phyloP scores from a whole-genome alignment of 2,888 invertebrate genomes.

The Sylvicola cinctus region DNA sequence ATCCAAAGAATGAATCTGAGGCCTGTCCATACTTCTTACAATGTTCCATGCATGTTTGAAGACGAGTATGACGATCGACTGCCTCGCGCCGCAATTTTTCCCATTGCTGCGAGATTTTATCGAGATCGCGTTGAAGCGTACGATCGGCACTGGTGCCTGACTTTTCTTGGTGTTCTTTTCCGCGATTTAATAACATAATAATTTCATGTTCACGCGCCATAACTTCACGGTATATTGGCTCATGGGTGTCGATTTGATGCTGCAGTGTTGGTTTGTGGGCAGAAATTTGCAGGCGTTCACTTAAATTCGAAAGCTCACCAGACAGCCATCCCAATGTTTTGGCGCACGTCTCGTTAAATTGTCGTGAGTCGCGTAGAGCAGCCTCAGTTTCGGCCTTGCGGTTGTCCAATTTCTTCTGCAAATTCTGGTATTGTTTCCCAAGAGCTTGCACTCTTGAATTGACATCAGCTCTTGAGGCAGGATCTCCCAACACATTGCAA shows the following conservation, averaged over 20 bases:
- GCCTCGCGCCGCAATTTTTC: slow-evolving; percentile 76
- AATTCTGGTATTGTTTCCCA: slow-evolving; percentile 68
- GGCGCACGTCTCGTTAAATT: slow-evolving; percentile 74
- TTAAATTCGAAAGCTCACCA: slow-evolving; percentile 52
- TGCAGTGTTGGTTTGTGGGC: slow-evolving; percentile 65
- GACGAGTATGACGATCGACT: slow-evolving; percentile 62
- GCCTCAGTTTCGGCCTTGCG: slow-evolving; percentile 81
- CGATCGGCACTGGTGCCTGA: slow-evolving; percentile 24
- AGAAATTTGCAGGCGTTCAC: slow-evolving; percentile 63
- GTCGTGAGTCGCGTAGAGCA: slow-evolving; percentile 65
- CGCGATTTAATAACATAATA: slow-evolving; percentile 83
- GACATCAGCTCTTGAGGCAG: slow-evolving; percentile 77
- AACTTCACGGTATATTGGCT: slow-evolving; percentile 74
- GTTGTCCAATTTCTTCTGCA: slow-evolving; percentile 77
- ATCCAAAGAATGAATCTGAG: slow-evolving; percentile 68
- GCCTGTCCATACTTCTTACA: slow-evolving; percentile 76
- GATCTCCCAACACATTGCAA: slow-evolving; percentile 71
- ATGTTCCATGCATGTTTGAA: slow-evolving; percentile 82
- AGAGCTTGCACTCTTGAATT: slow-evolving; percentile 69
- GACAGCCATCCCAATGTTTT: slow-evolving; percentile 80
- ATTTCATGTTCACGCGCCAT: slow-evolving; percentile 81
- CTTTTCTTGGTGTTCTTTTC: slow-evolving; percentile 40
- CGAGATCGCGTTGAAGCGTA: slow-evolving; percentile 55
- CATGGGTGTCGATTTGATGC: slow-evolving; percentile 73
- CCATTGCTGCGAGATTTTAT: slow-evolving; percentile 80